Base-by-base conservation (phyloP, 2,113 vertebrate species). In the Pluvianellus socialis region DNA sequence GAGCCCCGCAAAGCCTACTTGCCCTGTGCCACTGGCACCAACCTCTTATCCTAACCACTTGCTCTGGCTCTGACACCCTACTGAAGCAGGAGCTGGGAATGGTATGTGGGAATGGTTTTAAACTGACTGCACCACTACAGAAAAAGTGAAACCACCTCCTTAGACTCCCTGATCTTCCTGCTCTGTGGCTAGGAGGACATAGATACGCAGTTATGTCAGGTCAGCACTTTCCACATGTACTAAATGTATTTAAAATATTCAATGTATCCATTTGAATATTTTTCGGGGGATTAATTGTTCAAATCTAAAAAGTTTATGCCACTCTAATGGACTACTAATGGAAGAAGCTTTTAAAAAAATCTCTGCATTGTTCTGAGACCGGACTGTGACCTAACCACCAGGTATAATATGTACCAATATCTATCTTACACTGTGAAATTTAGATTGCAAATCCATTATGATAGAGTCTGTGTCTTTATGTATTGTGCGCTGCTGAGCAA, bases 291-390 rank as follows among this genome's bases (percentile, higher is more conserved):
- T 92, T 95, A 97, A 96, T 94, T 92, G 83, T 92, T 92, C 80
- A 87, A 89, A 79, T 81, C 42, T 93, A 91, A 94, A 92, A 97
- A 95, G 88, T 96, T 95, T 92, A 94, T 97, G 83, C 66, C 77
- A 72, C 53, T 96, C 83, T 96, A 94, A 97, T 96, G 95, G 95
- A 81, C 94, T 94, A 79, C 95, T 97, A 96, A 96, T 96, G 87
- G 92, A 95, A 89, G 49, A 92, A 95, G 94, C 83, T 96, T 94
- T 89, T 33, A 47, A 95, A 95, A 94, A 87, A 82, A 75, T 35
- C 86, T 73, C 92, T 73, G 77, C 49, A 13, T 65, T 67, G 35
- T 94, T 94, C 91, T 9, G 70, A 97, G 94, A 84, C 91, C 28
- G 0, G 91, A 81, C 73, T 79, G 73, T 97, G 92, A 97, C 91